Conservation (phyloP, 2,888 invertebrate species). For the Dysmachus trigonus region DNA sequence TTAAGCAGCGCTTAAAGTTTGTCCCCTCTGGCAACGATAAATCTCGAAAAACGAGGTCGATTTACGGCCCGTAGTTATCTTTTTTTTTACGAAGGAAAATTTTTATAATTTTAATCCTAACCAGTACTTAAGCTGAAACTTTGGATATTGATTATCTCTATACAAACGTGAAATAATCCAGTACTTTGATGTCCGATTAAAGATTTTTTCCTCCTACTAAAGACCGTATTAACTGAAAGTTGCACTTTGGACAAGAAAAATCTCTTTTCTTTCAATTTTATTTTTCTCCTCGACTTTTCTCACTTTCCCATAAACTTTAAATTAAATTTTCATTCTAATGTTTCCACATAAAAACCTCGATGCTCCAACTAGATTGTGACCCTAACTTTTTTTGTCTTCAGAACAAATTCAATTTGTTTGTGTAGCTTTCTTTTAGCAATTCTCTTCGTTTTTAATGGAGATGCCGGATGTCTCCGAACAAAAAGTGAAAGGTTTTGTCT, state of each 20-base stretch:
- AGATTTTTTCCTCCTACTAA: neutral
- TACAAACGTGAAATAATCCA: neutral
- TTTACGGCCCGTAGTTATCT: neutral
- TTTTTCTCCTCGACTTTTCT: neutral
- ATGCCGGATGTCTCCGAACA: neutral
- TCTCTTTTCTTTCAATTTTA: neutral
- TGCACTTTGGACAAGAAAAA: neutral
- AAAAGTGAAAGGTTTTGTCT: neutral
- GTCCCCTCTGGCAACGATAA: neutral
- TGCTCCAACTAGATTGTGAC: neutral
- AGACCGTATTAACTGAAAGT: neutral
- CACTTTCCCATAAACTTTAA: neutral
- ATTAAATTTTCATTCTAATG: conserved; percentile 8
- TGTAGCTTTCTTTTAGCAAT: neutral
- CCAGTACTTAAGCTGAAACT: neutral
- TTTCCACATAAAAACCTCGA: neutral
- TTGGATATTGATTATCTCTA: neutral
- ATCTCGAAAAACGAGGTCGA: neutral
- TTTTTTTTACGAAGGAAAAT: neutral
- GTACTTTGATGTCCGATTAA: neutral
- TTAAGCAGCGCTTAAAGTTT: conserved; percentile 12
- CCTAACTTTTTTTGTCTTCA: neutral
- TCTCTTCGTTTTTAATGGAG: neutral
- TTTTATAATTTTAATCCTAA: neutral
- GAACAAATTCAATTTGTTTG: neutral